A percentile compares a stretch with the other conserved stretches of the same genome.
Evolutionary conservation across 1,140 invertebrate genomes (phyloP).

Genomic region (Leguminivora glycinivorella): DNA sequence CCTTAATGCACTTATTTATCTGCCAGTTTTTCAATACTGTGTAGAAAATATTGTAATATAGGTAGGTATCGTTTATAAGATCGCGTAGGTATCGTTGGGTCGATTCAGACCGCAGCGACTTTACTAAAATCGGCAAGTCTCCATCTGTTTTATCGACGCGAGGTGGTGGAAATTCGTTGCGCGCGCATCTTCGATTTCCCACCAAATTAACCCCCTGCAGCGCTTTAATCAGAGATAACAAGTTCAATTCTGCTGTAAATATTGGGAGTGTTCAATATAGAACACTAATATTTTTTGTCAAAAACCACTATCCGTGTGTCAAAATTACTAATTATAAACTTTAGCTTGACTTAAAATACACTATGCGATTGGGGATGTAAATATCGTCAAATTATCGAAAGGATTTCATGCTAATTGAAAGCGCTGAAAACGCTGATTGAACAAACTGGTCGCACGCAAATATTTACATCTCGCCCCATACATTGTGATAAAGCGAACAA

Average conservation of each 20-base stretch:
- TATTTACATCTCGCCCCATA: slow-evolving; percentile 52
- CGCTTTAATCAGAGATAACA: slow-evolving; percentile 37
- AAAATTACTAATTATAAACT: neutral
- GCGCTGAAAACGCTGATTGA: slow-evolving; percentile 32
- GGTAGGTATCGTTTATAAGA: neutral
- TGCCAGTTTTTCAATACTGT: no score
- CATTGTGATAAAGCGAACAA: slow-evolving; percentile 44
- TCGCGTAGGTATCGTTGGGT: slow-evolving; percentile 1
- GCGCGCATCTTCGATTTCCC: slow-evolving; percentile 44
- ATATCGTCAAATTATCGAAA: neutral
- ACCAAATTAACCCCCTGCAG: slow-evolving; percentile 34
- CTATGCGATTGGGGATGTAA: neutral
- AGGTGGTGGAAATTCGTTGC: slow-evolving; percentile 33
- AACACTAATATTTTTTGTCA: neutral
- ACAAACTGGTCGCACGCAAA: slow-evolving; percentile 42
- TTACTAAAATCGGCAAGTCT: slow-evolving; percentile 16
- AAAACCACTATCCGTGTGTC: no score
- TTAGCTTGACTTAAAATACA: neutral
- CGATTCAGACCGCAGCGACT: neutral
- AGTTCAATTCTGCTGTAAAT: neutral
- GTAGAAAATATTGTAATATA: neutral
- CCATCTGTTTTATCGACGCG: slow-evolving; percentile 21
- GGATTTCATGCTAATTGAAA: slow-evolving; percentile 6
- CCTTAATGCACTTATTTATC: no score
- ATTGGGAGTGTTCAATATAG: neutral